Percentiles rank a stretch among this genome's conserved stretches.
Conservation (phyloP, 2,888 invertebrate genomes). For the Cheilosia vernalis region DNA sequence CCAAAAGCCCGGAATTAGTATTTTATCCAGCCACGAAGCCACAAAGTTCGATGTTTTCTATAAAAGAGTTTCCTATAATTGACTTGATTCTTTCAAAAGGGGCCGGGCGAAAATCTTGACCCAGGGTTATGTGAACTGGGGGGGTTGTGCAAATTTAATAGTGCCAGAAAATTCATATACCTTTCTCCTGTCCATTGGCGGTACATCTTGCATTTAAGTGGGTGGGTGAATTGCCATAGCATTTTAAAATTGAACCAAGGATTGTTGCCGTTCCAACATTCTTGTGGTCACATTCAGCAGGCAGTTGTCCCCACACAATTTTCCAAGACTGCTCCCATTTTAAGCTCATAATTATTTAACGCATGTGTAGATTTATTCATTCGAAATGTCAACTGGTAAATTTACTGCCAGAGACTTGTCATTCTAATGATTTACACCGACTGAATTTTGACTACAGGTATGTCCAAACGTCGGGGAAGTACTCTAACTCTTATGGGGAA, state of each 20-base stretch:
- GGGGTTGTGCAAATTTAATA: no score
- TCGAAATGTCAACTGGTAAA: constrained; percentile 45
- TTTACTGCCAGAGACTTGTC: constrained; percentile 45
- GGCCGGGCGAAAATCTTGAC: neutral
- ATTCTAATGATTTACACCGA: constrained; percentile 57
- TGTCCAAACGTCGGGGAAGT: neutral
- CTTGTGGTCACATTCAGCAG: neutral
- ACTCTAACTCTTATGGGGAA: neutral
- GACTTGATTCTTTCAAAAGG: neutral
- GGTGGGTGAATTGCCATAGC: neutral
- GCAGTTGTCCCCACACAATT: neutral
- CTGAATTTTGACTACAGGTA: neutral
- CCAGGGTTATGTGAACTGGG: no score
- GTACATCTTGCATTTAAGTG: neutral
- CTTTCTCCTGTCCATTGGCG: neutral
- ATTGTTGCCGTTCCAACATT: neutral
- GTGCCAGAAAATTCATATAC: no score
- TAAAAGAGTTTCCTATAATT: neutral
- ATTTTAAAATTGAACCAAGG: neutral
- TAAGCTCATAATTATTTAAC: constrained; percentile 49
- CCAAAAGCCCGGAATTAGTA: neutral
- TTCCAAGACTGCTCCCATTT: neutral
- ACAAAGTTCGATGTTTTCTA: neutral
- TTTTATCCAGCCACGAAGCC: constrained; percentile 14
- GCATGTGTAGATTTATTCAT: constrained; percentile 26